Evolutionary conservation across 2,797 vertebrate genomes (phyloP).

Genomic region (Acomys russatus): DNA sequence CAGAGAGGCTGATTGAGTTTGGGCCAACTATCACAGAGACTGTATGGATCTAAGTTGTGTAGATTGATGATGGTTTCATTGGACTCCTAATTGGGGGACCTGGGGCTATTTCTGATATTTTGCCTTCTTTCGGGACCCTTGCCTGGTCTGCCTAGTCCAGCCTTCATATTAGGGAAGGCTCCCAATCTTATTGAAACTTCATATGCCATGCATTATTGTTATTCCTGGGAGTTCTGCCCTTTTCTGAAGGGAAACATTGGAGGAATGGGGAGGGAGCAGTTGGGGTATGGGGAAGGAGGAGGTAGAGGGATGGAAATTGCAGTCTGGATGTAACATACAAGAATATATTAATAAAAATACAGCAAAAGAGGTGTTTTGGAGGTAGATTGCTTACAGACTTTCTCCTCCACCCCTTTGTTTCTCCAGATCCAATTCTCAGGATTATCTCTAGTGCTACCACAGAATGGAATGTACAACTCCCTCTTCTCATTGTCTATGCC

Average conservation of each 20-base stretch:
- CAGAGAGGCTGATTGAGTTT: neutral
- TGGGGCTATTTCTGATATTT: neutral
- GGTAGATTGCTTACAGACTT: neutral
- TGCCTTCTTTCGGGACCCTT: neutral
- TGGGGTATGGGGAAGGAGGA: neutral
- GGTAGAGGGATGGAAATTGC: neutral
- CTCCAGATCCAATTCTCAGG: neutral
- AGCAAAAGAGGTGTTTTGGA: neutral
- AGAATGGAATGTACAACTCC: neutral
- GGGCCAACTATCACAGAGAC: neutral
- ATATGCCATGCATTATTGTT: neutral
- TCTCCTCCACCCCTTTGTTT: neutral
- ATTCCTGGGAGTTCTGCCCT: neutral
- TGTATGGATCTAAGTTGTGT: neutral
- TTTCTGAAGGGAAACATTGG: neutral
- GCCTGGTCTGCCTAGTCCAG: neutral
- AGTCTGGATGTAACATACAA: neutral
- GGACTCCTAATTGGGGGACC: neutral
- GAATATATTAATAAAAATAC: neutral
- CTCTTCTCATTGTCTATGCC: neutral
- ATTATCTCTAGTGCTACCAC: neutral
- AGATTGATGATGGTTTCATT: neutral
- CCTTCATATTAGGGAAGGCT: neutral
- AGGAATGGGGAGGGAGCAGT: neutral
- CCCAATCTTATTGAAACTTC: neutral